Evolutionary conservation across 2,797 vertebrate species (phyloP).

Genomic region (Nyctalus aviator): DNA sequence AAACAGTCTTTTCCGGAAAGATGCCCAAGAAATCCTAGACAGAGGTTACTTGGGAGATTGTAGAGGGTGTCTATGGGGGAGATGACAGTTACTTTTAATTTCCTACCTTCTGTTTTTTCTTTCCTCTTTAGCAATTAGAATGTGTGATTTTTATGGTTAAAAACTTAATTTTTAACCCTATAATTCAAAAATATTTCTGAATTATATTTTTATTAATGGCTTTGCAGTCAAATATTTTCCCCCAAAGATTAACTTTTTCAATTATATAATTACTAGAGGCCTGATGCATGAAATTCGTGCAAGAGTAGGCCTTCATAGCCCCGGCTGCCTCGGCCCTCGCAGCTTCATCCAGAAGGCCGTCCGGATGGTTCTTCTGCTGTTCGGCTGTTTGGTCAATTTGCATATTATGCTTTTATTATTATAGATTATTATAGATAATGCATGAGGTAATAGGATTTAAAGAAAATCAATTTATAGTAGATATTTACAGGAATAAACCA

Average conservation of each 20-base stretch:
- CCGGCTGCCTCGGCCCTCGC: no score
- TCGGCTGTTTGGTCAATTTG: no score
- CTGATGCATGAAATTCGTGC: no score
- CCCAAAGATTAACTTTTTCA: neutral
- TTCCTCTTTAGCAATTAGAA: neutral
- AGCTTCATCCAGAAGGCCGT: no score
- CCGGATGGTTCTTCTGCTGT: no score
- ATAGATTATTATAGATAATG: neutral
- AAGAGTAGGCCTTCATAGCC: no score
- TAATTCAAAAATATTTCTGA: conserved; percentile 39
- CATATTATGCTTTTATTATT: no score
- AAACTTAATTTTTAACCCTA: conserved; percentile 8
- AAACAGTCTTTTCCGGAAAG: conserved; percentile 43
- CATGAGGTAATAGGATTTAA: neutral
- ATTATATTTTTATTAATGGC: conserved; percentile 21
- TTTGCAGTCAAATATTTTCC: neutral
- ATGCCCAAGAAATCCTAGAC: conserved; percentile 14
- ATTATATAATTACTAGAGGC: neutral
- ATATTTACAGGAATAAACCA: conserved; percentile 1
- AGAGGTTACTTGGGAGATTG: neutral
- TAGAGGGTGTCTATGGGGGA: neutral
- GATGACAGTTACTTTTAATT: neutral
- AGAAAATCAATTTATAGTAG: conserved; percentile 30
- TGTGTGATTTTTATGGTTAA: conserved; percentile 24
- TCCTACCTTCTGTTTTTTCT: neutral